Conservation (phyloP, 23 tunicate genomes). For the Ascidia mentula region DNA sequence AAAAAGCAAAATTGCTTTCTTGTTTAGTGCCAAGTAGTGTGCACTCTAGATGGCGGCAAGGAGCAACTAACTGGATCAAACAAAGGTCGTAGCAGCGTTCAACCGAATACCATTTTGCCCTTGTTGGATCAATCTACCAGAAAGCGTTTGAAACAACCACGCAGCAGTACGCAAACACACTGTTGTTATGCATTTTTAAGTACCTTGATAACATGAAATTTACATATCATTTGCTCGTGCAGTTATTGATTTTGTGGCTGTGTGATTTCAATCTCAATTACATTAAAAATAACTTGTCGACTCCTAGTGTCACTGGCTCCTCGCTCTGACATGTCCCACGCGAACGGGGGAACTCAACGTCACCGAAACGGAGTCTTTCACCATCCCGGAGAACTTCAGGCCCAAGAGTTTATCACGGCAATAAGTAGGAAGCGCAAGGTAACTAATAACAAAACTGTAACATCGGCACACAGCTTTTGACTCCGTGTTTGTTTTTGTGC, state of each 20-base stretch:
- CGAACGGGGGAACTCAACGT: neutral
- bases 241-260: too few species aligned
- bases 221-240: too few species aligned
- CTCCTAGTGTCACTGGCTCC: too few species aligned
- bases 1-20: too few species aligned
- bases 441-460: neutral
- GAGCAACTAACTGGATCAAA: neutral
- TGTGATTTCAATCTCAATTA: too few species aligned
- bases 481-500: neutral
- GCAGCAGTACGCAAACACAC: conserved; percentile 31
- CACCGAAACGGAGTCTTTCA: neutral
- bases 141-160: neutral
- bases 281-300: too few species aligned
- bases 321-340: too few species aligned
- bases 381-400: neutral
- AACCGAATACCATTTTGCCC: neutral
- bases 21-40: conserved; percentile 43
- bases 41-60: conserved; percentile 38
- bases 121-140: neutral
- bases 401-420: neutral
- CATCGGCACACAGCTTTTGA: too few species aligned
- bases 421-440: neutral
- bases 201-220: too few species aligned
- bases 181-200: too few species aligned
- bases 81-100: conserved; percentile 4